Evolutionary conservation across 1,140 invertebrate genomes (phyloP).

Genomic region (Trichomalopsis sarcophagae): DNA sequence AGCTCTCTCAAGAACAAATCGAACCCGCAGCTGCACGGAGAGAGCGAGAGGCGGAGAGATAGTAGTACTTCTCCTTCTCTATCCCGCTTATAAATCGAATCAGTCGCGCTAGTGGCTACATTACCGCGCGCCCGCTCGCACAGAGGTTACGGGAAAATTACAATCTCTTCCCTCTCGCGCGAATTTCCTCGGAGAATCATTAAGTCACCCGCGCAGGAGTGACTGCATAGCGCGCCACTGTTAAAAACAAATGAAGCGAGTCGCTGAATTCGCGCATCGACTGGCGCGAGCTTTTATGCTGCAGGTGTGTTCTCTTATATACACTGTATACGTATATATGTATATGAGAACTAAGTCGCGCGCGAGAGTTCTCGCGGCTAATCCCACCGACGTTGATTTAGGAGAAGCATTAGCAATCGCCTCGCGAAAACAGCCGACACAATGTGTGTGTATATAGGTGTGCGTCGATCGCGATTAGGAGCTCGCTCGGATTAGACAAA

Average conservation of each 20-base stretch:
- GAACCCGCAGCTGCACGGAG: neutral
- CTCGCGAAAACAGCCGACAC: slow-evolving; percentile 56
- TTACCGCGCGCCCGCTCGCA: neutral
- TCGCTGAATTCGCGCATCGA: slow-evolving; percentile 28
- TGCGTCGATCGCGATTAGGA: neutral
- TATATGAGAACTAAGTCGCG: slow-evolving; percentile 16
- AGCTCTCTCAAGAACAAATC: neutral
- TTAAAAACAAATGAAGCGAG: neutral
- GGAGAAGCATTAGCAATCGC: slow-evolving; percentile 62
- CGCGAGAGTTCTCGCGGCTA: slow-evolving; percentile 28
- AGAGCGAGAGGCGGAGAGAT: neutral
- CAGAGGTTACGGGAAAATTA: slow-evolving; percentile 5
- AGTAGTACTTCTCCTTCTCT: neutral
- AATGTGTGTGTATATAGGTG: neutral
- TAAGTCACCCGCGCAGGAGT: neutral
- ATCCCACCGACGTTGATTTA: slow-evolving; percentile 59
- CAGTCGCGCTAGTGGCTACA: slow-evolving; percentile 2
- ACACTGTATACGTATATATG: neutral
- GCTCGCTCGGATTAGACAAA: neutral
- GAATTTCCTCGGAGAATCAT: slow-evolving; percentile 30
- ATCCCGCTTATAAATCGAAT: slow-evolving; percentile 14
- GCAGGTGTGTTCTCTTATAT: neutral
- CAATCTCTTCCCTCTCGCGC: neutral
- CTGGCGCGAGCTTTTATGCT: slow-evolving; percentile 51
- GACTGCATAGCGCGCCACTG: slow-evolving; percentile 35